phyloP scores from a whole-genome alignment of 2,888 invertebrate species.

The Philhelius pedissequus region DNA sequence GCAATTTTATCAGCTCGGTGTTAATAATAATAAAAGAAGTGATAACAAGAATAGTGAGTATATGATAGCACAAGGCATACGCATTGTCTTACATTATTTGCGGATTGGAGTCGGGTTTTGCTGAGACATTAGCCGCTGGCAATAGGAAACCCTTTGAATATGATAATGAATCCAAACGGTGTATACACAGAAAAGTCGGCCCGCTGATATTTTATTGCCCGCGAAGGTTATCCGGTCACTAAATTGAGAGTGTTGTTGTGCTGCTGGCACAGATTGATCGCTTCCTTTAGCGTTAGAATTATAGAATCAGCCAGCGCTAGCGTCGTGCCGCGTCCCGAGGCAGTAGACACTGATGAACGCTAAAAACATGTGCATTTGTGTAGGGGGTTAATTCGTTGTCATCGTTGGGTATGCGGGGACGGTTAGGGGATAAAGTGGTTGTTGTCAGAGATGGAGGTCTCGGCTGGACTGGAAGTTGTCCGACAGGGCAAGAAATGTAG shows the following conservation, averaged over 20 bases:
- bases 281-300: slow-evolving; percentile 33
- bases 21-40: slow-evolving; percentile 38
- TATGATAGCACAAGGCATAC: neutral
- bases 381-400: slow-evolving; percentile 44
- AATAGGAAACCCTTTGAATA: slow-evolving; percentile 29
- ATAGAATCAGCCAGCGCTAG: too few species aligned
- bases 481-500: slow-evolving; percentile 16
- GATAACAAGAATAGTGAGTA: slow-evolving; percentile 6
- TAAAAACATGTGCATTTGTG: neutral
- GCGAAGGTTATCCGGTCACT: slow-evolving; percentile 61
- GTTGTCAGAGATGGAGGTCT: slow-evolving; percentile 4
- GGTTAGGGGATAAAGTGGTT: slow-evolving; percentile 5
- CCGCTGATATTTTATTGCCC: slow-evolving; percentile 15
- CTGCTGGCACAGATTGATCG: neutral
- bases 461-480: slow-evolving; percentile 56
- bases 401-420: slow-evolving; percentile 34
- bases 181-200: neutral
- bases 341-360: neutral
- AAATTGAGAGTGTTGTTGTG: slow-evolving; percentile 49
- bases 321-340: neutral
- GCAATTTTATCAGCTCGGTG: slow-evolving; percentile 24
- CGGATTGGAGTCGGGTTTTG: neutral
- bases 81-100: slow-evolving; percentile 14
- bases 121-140: neutral
- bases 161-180: slow-evolving; percentile 24